Evolutionary conservation across 2,888 invertebrate genomes (phyloP), one percentile per base, ranked within the genome.

Genomic region (Rhamnusium bicolor): DNA sequence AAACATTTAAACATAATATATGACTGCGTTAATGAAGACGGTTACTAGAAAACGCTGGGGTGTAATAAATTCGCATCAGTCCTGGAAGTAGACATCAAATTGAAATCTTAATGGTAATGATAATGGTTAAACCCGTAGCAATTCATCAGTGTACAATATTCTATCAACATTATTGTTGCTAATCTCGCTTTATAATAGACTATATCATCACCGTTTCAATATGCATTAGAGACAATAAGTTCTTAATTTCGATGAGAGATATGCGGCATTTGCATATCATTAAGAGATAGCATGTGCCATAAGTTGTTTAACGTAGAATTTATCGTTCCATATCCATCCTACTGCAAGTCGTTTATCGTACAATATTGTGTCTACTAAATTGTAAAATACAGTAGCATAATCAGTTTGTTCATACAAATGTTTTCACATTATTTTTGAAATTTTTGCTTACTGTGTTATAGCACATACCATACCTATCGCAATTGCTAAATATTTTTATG

Each of bases 211-310:
- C 24, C 18, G 29, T 68, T 54, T 67, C 27, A 68, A 56, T 56
- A 56, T 68, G 58, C 67, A 67, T 67, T 68, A 68, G 58, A 58
- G 58, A 68, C 68, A 68, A 68, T 68, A 51, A 65, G 47, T 68
- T 68, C 58, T 68, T 68, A 68, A 68, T 68, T 58, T 58, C 60
- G 58, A 24, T 68, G 49, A 58, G 32, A 68, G 58, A 68, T 58
- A 58, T 8, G 29, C 18, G 46, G n/a, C 14, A 68, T 58, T 68
- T 58, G 56, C 68, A 56, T 68, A 47, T 24, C 68, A 58, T 68
- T 68, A 68, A 14, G 58, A 58, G 46, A 46, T 68, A 68, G 47
- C 21, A 46, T 58, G 47, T 40, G 21, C 40, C 40, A 40, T 40
- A 63, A 63, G 63, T 32, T 61, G 61, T 61, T 61, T 63, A 16